Evolutionary conservation across 1,140 invertebrate species (phyloP), one percentile per base, ranked within the genome.

Genomic region (Dolichoris vasculosae): DNA sequence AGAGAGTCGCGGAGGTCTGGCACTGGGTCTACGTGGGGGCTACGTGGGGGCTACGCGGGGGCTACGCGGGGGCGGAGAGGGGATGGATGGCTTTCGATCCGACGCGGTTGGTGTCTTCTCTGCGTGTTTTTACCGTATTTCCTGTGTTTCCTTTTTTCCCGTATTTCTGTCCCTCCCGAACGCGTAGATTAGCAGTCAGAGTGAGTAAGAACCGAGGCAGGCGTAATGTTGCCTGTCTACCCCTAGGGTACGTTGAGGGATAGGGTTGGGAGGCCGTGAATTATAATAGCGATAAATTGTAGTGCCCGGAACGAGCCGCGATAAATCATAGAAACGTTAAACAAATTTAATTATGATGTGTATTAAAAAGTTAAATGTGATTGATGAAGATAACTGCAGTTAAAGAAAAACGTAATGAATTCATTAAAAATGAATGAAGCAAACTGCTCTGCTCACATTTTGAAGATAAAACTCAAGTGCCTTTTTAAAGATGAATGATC

Each of bases 291-390:
- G 43, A 69, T 78, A 84, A 84, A 84, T 84, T 69, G 43, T 40
- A 69, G 40, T 83, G 48, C 17, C 35, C 73, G 6, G 46, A 77
- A 59, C 13, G n/a, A 43, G 48, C n/a, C 13, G 32, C 38, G 32
- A 64, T 83, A 83, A 83, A 83, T 83, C 82, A 83, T 83, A 63
- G 55, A 64, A 46, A 48, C 51, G 73, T 67, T 76, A 23, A 77
- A 64, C 55, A 48, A 83, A 77, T 83, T 83, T 77, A 73, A 83
- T 83, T 83, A 71, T 64, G 15, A 46, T 43, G 17, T 71, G 15
- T 43, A 69, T 69, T 69, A 71, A 71, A 82, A 26, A 51, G 46
- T n/a, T 48, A 23, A n/a, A 82, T 30, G 64, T 46, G 79, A 81
- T 38, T 23, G 64, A 81, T 46, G 51, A 30, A 8, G 35, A 82